Evolutionary conservation across 2,113 vertebrate species (phyloP), one percentile per base, ranked within the genome.

Genomic region (Psophia crepitans): DNA sequence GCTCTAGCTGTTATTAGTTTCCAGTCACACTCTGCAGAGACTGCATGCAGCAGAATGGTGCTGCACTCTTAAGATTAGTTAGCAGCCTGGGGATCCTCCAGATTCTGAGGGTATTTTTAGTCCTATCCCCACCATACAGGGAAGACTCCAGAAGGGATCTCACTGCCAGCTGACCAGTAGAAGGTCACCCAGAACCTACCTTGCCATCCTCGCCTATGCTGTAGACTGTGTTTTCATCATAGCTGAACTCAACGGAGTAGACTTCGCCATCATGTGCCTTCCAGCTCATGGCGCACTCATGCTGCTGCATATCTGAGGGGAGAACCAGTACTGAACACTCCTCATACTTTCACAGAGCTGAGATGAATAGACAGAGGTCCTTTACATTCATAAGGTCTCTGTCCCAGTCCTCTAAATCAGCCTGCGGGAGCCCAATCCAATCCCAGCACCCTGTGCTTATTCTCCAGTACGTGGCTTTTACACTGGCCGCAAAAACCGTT

Each of bases 181-280:
- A 27, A 77, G 26, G 33, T 57, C 44, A 80, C 35, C 6, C 79
- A 84, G 5, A 74, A 5, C 97, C 74, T 75, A 99, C 99, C 99
- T 99, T 99, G 54, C 99, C 99, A 3, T 99, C 99, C 93, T 99
- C 99, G 18, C 99, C 99, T 11, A 99, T 98, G 96, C 99, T 99
- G 97, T 99, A 99, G 87, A 99, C 99, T 0, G 99, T 98, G 90
- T 99, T 99, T 96, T 99, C 99, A 9, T 99, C 99, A 2, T 98
- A 99, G 98, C 99, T 99, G 98, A 99, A 99, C 96, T 99, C 99
- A 60, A 99, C 99, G 0, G 99, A 99, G 97, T 99, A 99, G 56
- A 99, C 99, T 65, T 99, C 99, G 6, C 99, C 99, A 1, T 98
- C 97, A 2, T 99, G 99, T 57, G 99, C 99, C 87, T 97, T 98